Base-by-base conservation (phyloP, 2,113 vertebrate genomes). In the Syngnathus typhle region DNA sequence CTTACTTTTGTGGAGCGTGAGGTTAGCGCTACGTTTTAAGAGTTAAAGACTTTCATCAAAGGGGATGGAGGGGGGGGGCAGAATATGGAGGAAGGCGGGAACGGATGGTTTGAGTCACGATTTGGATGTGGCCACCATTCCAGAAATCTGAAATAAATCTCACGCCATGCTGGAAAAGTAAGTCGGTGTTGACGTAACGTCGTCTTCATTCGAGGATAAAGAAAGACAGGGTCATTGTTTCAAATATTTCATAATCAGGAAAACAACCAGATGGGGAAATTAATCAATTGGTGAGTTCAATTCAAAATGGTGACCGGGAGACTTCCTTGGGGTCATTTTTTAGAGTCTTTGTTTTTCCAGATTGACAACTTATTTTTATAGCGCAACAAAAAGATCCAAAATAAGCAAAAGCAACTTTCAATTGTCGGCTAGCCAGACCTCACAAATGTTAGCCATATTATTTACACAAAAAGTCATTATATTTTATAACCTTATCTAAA, bases 31-130 rank as follows among this genome's bases (percentile, higher is more conserved):
- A 63, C 41, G 32, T 66, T 61, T 74, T 72, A 0, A 38, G 54
- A 67, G 32, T 69, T 70, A 36, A 4, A 75, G 64, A 58, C 74
- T 73, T 74, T 75, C 9, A 60, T 55, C 1, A 1, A 66, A 69
- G 54, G 44, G 65, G 56, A 23, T 23, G 23, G n/a, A n/a, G n/a
- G 66, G 60, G 38, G 65, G 52, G 65, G 77, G 78, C 71, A 58
- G 21, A 58, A 67, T 79, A 63, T 60, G 52, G 69, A 56, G 54
- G 21, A 21, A 71, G 67, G 66, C 23, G 19, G 19, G 38, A 32
- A 3, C 11, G 38, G 69, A 72, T 69, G 69, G 38, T 79, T 75
- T 73, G 3, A 55, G 68, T 72, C 49, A 44, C 36, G 56, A 51
- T 56, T 65, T 73, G 60, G 41, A 46, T 19, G 8, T 10, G 9